Evolutionary conservation across 92 coral and sea anemone species (phyloP), one percentile per base, ranked within the genome.

Genomic region (Epizoanthus rinbou): DNA sequence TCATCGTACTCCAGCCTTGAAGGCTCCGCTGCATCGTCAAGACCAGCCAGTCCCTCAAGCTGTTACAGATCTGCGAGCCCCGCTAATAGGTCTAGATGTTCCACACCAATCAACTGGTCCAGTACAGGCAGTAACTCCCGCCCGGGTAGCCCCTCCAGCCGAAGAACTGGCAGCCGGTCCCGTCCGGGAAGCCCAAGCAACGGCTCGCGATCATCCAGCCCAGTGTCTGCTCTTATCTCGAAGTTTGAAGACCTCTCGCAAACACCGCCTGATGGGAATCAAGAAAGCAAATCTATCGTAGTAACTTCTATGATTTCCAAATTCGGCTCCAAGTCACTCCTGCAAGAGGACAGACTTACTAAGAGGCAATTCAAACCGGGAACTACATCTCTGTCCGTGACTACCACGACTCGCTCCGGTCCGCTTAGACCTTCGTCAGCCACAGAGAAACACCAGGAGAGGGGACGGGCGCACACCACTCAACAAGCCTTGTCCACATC

Each of bases 271-370:
- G 87, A 81, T 4, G 56, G 41, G 57, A 22, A 15, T n/a, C 69
- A 89, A 21, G 79, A 86, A 7, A 87, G 17, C 47, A 84, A 85
- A 57, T 79, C 90, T n/a, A 83, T 81, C 31, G 85, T 93, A 8
- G 98, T 93, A 31, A 84, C 98, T 8, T 86, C 92, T 43, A 87
- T 93, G 86, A 71, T 93, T 53, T 84, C 91, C 58, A 93, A 83
- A 69, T 91, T 93, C 60, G 98, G 95, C 21, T 87, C 91, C 8
- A 91, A 91, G 23, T 88, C 95, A 9, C 80, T 93, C 70, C 71
- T 93, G 66, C 81, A 90, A 33, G 98, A 89, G 41, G 98, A 93
- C 10, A 89, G 95, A 39, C 72, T 93, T 1, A 84, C 86, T 28
- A 93, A 89, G 85, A 80, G 86, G 18, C 95, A 93, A 9, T 87